These are phyloP conservation scores for Petrocephalus zakoni DNA, from an alignment of 2,113 vertebrate genomes.

Conservation along the genomic window DNA sequence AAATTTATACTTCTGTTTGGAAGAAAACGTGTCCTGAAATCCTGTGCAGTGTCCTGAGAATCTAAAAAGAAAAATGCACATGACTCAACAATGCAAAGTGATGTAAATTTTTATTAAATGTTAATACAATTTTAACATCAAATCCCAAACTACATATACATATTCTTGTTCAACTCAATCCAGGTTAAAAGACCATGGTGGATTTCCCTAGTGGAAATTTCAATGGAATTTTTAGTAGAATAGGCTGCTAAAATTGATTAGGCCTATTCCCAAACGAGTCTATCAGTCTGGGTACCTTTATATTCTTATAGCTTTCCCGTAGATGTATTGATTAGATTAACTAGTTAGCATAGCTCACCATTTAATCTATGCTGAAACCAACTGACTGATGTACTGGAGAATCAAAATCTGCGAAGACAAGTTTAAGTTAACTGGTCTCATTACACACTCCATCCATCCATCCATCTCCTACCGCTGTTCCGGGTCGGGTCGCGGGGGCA, in stretches of 20 bases:
- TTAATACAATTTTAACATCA: background rate
- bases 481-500: too few species aligned
- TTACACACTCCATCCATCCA: too few species aligned
- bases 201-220: too few species aligned
- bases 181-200: background rate
- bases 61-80: slow-evolving; percentile 53
- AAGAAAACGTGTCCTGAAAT: slow-evolving; percentile 75
- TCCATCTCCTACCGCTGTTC: too few species aligned
- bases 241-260: background rate
- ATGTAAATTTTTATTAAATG: background rate
- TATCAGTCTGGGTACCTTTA: background rate
- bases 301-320: background rate
- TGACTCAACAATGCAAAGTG: slow-evolving; percentile 4
- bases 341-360: background rate
- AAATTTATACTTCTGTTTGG: too few species aligned
- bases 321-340: background rate
- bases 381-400: background rate
- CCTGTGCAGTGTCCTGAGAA: slow-evolving; percentile 89
- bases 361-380: background rate
- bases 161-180: background rate
- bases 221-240: too few species aligned
- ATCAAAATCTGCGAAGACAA: background rate
- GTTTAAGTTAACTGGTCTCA: background rate
- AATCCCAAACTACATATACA: background rate
- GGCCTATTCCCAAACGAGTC: background rate